Base-by-base conservation (phyloP, 53 echinoderm and acorn worm species). In the Apostichopus leukothele region DNA sequence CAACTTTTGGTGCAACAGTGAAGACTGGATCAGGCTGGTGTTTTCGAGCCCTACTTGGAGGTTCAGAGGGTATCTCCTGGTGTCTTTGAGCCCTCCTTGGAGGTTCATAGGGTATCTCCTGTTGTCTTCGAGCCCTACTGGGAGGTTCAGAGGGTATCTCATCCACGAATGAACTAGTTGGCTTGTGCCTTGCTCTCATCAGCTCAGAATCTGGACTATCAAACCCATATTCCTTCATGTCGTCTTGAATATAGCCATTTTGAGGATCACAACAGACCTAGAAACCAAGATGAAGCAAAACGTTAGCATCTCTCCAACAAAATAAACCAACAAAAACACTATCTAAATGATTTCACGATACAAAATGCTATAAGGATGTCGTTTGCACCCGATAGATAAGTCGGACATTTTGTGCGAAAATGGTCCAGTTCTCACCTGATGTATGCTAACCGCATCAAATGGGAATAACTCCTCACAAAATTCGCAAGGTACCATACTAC, bases 401-500 rank as follows among this genome's bases (percentile, higher is more conserved):
- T 39, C 39, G 1, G 39, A 39, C 39, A 39, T 39, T 39, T 39
- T 39, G 39, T 39, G 3, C 39, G 3, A 39, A 39, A 39, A 39
- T 39, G 39, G 39, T 39, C 39, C 39, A 39, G 39, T 39, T 39
- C 89, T 51, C 83, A 96, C 96, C 92, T 96, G 96, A 73, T 96
- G 96, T 76, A 91, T 87, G 11, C 92, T 51, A 23, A 96, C 53
- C 79, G 87, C 85, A 9, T 96, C 96, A 0, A 84, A 51, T 23
- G 96, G 96, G 60, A 96, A 68, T 5, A 94, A 80, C 4, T 68
- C 91, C 10, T 88, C 91, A 91, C 96, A 96, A 90, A 96, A 96
- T 80, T 96, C 96, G 89, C 96, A 96, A 0, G 96, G 96, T 78
- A 96, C 77, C 93, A 96, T 94, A 25, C 90, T 67, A 23, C 22